Conservation (phyloP, 2,113 vertebrate species). For the Leucosticte australis region DNA sequence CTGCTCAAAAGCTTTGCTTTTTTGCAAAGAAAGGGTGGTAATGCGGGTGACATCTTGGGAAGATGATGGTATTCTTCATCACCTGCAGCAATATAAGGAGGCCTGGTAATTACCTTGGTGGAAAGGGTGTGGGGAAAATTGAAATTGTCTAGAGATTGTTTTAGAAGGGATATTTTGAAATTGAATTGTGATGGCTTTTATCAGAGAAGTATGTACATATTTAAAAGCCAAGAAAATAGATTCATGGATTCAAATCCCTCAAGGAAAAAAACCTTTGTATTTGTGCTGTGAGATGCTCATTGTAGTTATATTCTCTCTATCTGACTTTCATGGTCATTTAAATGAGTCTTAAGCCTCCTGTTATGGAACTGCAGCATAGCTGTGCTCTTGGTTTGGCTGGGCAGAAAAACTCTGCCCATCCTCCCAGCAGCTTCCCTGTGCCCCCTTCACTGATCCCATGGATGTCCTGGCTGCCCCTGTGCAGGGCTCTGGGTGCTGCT, state of each 20-base stretch:
- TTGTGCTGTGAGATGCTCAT: accelerated
- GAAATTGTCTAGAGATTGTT: slow-evolving; percentile 8
- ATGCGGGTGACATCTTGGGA: not conserved
- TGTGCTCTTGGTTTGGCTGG: not conserved
- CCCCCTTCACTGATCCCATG: not conserved
- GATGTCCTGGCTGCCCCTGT: not conserved
- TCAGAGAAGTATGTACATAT: not conserved
- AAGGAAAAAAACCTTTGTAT: not conserved
- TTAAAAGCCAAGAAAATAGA: not conserved
- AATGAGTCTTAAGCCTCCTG: not conserved
- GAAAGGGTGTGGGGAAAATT: not conserved
- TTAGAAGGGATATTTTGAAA: not conserved
- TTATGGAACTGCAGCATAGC: not conserved
- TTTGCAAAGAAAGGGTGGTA: not conserved
- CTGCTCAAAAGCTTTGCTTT: not conserved
- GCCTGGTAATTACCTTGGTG: not conserved
- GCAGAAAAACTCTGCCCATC: not conserved
- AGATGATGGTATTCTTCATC: not conserved
- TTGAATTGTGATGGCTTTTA: not conserved
- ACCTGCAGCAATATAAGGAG: not conserved
- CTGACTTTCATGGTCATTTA: not conserved
- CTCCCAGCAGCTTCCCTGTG: not conserved
- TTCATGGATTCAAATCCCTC: not conserved
- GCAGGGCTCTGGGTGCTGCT: not conserved
- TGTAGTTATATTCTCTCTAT: not conserved